These are phyloP conservation scores for Phylloscopus trochilus DNA, from an alignment of 2,113 vertebrate genomes.

Conservation along the genomic window DNA sequence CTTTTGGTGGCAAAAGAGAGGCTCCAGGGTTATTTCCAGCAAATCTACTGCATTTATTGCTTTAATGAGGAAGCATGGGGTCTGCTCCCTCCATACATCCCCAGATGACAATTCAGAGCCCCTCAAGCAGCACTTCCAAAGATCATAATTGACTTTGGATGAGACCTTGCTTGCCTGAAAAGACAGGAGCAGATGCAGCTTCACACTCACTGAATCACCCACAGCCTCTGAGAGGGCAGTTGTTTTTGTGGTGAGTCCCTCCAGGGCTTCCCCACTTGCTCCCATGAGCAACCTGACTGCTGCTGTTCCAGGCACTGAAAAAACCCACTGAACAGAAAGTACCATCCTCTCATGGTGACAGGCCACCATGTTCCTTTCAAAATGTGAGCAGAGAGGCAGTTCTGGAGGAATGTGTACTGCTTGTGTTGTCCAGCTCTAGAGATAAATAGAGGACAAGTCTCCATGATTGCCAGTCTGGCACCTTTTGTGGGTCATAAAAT, in stretches of 20 bases:
- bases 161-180: background rate
- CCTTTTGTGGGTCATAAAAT: constrained; percentile 29
- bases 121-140: background rate
- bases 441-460: constrained; percentile 34
- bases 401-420: background rate
- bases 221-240: background rate
- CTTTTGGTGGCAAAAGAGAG: background rate
- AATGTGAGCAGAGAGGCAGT: background rate
- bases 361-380: background rate
- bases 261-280: background rate
- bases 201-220: background rate
- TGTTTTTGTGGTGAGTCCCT: background rate
- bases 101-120: background rate
- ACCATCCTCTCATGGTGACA: background rate
- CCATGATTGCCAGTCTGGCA: constrained; percentile 25
- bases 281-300: background rate
- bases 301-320: background rate
- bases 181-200: background rate
- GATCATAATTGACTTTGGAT: background rate
- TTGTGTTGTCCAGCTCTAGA: background rate
- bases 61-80: background rate
- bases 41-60: background rate
- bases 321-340: background rate
- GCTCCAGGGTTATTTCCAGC: background rate
- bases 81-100: background rate